Percentiles rank a stretch among this genome's conserved stretches.
Evolutionary conservation across 2,113 vertebrate species (phyloP).

Genomic region (Pteropus alecto): DNA sequence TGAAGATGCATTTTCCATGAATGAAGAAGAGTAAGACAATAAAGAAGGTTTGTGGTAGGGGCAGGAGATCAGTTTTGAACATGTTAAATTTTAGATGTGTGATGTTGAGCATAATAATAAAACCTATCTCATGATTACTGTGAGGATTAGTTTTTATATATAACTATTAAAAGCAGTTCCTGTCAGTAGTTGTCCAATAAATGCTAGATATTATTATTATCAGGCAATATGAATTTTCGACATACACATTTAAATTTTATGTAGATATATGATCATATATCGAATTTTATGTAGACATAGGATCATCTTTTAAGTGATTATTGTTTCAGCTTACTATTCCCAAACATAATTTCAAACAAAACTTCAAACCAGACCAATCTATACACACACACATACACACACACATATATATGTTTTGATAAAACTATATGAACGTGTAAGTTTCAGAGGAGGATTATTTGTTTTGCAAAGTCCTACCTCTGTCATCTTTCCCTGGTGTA

Average conservation of each 20-base stretch:
- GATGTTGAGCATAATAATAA: background rate
- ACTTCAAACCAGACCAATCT: background rate
- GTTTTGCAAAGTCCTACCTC: background rate
- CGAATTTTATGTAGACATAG: background rate
- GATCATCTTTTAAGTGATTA: background rate
- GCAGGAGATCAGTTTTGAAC: background rate
- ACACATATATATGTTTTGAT: background rate
- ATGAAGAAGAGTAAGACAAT: background rate
- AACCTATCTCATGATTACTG: background rate
- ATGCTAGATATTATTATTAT: background rate
- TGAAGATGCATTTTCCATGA: background rate
- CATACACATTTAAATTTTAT: background rate
- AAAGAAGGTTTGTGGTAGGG: background rate
- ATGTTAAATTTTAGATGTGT: background rate
- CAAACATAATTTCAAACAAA: background rate
- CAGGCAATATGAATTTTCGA: background rate
- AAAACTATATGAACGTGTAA: background rate
- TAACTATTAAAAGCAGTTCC: background rate
- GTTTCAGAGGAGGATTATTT: background rate
- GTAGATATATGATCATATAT: background rate
- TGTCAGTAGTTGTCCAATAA: background rate
- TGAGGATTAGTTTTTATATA: background rate
- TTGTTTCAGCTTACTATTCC: background rate
- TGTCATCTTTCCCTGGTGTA: background rate
- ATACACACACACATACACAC: background rate